Conservation (phyloP, 92 coral and sea anemone genomes). For the Epizoanthus scotinus region DNA sequence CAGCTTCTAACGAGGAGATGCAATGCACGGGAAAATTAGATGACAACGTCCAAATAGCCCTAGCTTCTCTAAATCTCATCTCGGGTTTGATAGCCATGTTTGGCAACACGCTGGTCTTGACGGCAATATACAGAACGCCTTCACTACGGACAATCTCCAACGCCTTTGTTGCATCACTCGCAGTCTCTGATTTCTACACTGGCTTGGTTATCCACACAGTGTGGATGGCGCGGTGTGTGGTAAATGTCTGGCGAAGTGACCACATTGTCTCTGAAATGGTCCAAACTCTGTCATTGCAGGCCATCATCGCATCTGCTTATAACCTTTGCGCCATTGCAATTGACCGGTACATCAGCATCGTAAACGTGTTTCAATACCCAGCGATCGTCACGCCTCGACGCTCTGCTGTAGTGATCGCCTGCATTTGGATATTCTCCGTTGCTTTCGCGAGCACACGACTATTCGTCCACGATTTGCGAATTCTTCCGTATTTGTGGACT, state of each 20-base stretch:
- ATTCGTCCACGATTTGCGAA: slow-evolving; percentile 28
- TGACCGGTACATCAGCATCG: slow-evolving; percentile 61
- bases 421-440: slow-evolving; percentile 52
- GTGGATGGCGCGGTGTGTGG: slow-evolving; percentile 31
- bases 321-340: slow-evolving; percentile 55
- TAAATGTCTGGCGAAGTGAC: slow-evolving; percentile 35
- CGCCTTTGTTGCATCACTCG: slow-evolving; percentile 55
- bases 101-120: slow-evolving; percentile 55
- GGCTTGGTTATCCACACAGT: slow-evolving; percentile 51
- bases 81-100: slow-evolving; percentile 50
- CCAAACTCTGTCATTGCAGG: slow-evolving; percentile 49
- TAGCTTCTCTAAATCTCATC: slow-evolving; percentile 25
- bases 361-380: slow-evolving; percentile 41
- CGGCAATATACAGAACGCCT: slow-evolving; percentile 54
- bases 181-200: slow-evolving; percentile 55
- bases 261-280: slow-evolving; percentile 39
- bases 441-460: slow-evolving; percentile 51
- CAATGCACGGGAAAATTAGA: slow-evolving; percentile 14
- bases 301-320: slow-evolving; percentile 55
- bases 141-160: slow-evolving; percentile 53
- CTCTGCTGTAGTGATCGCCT: slow-evolving; percentile 22
- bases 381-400: slow-evolving; percentile 31
- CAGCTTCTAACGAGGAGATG: neutral
- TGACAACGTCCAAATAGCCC: neutral
- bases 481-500: slow-evolving; percentile 56